phyloP scores from a whole-genome alignment of 2,797 vertebrate species.

The Anableps anableps region DNA sequence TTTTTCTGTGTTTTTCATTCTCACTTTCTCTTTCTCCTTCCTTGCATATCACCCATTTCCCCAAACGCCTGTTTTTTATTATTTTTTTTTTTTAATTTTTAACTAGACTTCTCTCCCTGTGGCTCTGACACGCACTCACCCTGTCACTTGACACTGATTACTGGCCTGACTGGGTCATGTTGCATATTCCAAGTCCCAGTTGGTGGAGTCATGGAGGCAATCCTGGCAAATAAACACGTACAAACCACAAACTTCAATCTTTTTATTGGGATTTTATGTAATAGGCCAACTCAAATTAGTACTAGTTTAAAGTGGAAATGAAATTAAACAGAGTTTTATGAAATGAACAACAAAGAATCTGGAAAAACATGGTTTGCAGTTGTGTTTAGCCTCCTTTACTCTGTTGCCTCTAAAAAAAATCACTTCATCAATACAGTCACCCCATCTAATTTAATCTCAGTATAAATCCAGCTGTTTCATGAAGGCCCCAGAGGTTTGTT shows the following conservation, averaged over 20 bases:
- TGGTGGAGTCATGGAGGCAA: constrained; percentile 20
- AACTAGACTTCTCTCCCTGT: constrained; percentile 26
- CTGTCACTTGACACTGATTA: constrained; percentile 61
- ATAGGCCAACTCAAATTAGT: background rate
- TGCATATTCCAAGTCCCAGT: constrained; percentile 37
- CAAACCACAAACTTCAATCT: background rate
- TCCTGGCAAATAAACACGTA: background rate
- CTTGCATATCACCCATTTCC: constrained; percentile 18
- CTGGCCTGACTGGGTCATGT: constrained; percentile 57
- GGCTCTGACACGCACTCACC: constrained; percentile 24
- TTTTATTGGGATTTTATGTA: background rate
- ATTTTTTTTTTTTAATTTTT: constrained; percentile 23
- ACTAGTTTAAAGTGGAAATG: background rate
- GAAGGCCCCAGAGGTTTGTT: background rate
- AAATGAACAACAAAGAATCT: background rate
- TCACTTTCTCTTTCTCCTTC: constrained; percentile 19
- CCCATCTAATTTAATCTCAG: background rate
- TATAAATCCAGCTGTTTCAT: background rate
- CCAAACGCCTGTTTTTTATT: constrained; percentile 14
- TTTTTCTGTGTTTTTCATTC: constrained; percentile 26
- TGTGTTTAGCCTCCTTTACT: too few species aligned
- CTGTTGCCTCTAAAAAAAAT: too few species aligned
- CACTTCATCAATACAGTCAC: too few species aligned
- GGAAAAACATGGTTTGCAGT: too few species aligned
- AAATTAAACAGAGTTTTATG: background rate